Base-by-base conservation (phyloP, 2,113 vertebrate species). In the Hassar affinis region DNA sequence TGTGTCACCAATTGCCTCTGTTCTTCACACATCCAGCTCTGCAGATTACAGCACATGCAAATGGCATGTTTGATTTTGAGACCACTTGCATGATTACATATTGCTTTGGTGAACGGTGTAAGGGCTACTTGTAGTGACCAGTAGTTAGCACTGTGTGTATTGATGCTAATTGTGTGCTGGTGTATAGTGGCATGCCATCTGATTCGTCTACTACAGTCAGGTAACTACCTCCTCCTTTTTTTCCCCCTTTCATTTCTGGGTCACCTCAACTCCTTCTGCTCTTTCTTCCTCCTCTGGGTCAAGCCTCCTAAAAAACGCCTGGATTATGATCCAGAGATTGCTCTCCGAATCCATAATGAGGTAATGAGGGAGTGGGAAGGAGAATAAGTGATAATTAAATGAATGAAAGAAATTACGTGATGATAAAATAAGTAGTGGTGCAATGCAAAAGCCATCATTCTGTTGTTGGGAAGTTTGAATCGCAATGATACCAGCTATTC, bases 221-320 rank as follows among this genome's bases (percentile, higher is more conserved):
- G 54, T 89, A 82, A 87, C 68, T 82, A 47, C 78, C 25, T 78
- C 82, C 64, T 79, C 61, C 59, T 56, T 35, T 77, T 84, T 86
- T 87, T 62, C 54, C 77, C 84, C 78, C 82, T 62, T 71, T 89
- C 42, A 87, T 87, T 47, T 83, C 80, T 72, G 57, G 25, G 74
- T 82, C 84, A 83, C 81, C 81, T 78, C 82, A 54, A 69, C 62
- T 49, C 56, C 79, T 82, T 78, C 85, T 72, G 51, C 49, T 81
- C 25, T 83, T 54, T 85, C 64, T 54, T 78, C 76, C 79, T 85
- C 61, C 61, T 81, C 71, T 87, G 83, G 64, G 56, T 75, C 80
- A 86, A 89, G 88, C 88, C 88, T 85, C 88, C 88, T 61, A 89
- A 89, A 89, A 89, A 89, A 84, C 72, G 27, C n/a, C 85, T 89